These are phyloP conservation scores for Drosophila antonietae DNA, from an alignment of 2,888 invertebrate genomes.

Conservation along the genomic window DNA sequence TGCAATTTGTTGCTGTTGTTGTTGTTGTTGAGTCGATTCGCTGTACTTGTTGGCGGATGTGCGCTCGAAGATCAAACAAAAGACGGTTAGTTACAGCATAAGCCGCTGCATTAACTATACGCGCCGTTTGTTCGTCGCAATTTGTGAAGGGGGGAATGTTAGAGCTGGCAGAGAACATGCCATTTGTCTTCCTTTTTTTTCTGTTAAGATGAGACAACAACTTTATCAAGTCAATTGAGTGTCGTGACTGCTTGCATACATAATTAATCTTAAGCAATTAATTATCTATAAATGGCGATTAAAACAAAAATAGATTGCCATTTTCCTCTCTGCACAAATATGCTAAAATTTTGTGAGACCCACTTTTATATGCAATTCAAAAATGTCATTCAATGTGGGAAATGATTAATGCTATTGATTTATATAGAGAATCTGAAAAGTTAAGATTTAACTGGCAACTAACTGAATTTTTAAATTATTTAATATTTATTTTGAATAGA, in stretches of 20 bases:
- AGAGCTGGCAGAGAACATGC: slow-evolving; percentile 9
- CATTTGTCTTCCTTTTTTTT: slow-evolving; percentile 16
- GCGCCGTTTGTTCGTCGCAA: slow-evolving; percentile 38
- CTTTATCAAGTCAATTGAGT: slow-evolving; percentile 15
- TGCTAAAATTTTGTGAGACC: background rate
- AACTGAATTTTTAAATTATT: background rate
- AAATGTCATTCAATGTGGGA: background rate
- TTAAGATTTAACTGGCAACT: background rate
- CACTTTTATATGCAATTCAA: background rate
- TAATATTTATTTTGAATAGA: background rate
- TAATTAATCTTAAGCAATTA: slow-evolving; percentile 40
- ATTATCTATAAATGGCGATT: slow-evolving; percentile 20
- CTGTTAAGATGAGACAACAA: slow-evolving; percentile 23
- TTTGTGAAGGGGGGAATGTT: slow-evolving; percentile 38
- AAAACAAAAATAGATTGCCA: slow-evolving; percentile 25
- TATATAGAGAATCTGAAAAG: background rate
- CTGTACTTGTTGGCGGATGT: slow-evolving; percentile 48
- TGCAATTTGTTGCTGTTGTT: slow-evolving; percentile 24
- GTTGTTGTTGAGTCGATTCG: slow-evolving; percentile 6
- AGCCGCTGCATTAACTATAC: slow-evolving; percentile 61
- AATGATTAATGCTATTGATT: background rate
- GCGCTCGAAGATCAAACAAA: slow-evolving; percentile 35
- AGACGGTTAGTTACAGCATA: slow-evolving; percentile 26
- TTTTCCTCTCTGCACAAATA: slow-evolving; percentile 5
- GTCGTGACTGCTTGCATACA: slow-evolving; percentile 34